These are phyloP conservation scores for Diceros bicornis DNA, from an alignment of 2,797 vertebrate species.

Conservation along the genomic window DNA sequence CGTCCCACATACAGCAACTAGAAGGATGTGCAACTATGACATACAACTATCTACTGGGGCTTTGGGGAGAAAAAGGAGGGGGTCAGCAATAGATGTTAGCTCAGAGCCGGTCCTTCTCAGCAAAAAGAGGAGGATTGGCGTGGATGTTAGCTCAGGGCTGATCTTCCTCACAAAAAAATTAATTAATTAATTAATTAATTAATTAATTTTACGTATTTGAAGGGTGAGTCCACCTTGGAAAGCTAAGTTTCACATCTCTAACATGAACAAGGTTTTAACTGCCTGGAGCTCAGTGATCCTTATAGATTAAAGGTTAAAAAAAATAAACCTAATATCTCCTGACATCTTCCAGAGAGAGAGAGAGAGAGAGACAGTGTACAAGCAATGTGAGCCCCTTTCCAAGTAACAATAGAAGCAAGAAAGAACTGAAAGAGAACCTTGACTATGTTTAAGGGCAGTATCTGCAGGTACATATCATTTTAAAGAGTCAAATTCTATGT, in stretches of 20 bases:
- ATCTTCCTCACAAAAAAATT: too few species aligned
- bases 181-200: too few species aligned
- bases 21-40: too few species aligned
- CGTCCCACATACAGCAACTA: too few species aligned
- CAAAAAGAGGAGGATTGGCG: too few species aligned
- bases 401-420: background rate
- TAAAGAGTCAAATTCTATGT: conserved; percentile 39
- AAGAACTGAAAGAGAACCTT: background rate
- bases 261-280: conserved; percentile 16
- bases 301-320: background rate
- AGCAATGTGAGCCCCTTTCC: background rate
- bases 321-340: background rate
- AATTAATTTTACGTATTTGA: background rate
- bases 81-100: too few species aligned
- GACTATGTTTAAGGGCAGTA: background rate
- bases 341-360: background rate
- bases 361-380: background rate
- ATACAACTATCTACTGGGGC: too few species aligned
- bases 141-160: too few species aligned
- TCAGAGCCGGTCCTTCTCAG: too few species aligned
- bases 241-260: conserved; percentile 2
- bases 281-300: conserved; percentile 6
- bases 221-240: background rate
- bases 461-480: background rate
- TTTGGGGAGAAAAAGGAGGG: too few species aligned